These are phyloP conservation scores for Bombus terrestris DNA, from an alignment of 1,140 invertebrate species.

Conservation along the genomic window DNA sequence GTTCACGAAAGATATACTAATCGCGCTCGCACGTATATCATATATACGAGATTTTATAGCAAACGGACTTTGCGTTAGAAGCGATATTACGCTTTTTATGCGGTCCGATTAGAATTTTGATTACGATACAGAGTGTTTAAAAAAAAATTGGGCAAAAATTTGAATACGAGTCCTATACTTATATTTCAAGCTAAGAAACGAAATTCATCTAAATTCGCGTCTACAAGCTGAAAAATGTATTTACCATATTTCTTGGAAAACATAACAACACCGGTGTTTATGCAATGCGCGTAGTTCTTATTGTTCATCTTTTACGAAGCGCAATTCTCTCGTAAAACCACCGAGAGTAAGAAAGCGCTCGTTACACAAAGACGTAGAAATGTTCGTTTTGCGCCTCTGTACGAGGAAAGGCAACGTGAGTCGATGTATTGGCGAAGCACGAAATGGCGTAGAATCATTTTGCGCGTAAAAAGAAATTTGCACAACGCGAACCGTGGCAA, in stretches of 20 bases:
- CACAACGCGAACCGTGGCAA: not conserved
- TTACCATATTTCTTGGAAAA: not conserved
- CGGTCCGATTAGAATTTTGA: not conserved
- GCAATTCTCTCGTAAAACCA: too few species aligned
- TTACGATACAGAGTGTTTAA: not conserved
- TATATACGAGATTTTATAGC: not conserved
- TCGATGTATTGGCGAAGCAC: not conserved
- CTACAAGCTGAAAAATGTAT: too few species aligned
- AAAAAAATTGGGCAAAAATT: too few species aligned
- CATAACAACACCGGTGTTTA: not conserved
- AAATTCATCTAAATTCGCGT: too few species aligned
- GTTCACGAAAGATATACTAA: not conserved
- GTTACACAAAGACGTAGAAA: not conserved
- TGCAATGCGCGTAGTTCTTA: not conserved
- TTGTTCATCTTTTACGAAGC: not conserved
- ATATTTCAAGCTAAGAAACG: too few species aligned
- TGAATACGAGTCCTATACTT: too few species aligned
- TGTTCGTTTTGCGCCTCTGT: not conserved
- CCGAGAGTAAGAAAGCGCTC: not conserved
- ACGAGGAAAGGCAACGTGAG: not conserved
- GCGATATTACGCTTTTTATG: not conserved
- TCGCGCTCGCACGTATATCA: not conserved
- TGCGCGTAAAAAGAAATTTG: constrained; percentile 13
- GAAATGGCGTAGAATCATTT: not conserved
- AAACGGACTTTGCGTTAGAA: not conserved